Percentiles rank a stretch among this genome's conserved stretches.
Evolutionary conservation across 1,140 invertebrate species (phyloP).

Genomic region (Drepana arcuata): DNA sequence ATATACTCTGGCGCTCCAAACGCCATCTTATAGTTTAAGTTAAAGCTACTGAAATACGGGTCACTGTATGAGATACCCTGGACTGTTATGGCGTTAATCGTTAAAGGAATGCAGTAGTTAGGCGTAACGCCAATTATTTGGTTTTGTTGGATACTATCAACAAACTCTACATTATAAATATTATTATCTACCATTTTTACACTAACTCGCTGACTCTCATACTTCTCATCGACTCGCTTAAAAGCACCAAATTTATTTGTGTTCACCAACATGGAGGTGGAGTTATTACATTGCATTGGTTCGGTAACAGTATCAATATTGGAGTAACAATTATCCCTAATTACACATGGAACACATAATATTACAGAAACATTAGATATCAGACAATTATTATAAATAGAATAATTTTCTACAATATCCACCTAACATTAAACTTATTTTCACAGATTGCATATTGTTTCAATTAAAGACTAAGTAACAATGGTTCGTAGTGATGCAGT

Average conservation of each 20-base stretch:
- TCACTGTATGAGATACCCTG: constrained; percentile 75
- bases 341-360: constrained; percentile 73
- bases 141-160: constrained; percentile 73
- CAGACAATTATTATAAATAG: constrained; percentile 77
- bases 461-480: constrained; percentile 73
- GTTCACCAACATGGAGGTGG: constrained; percentile 70
- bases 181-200: constrained; percentile 73
- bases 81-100: constrained; percentile 73
- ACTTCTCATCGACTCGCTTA: constrained; percentile 68
- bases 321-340: constrained; percentile 72
- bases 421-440: constrained; percentile 72
- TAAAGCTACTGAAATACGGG: constrained; percentile 75
- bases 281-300: constrained; percentile 76
- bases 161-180: constrained; percentile 72
- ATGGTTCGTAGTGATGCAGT: constrained; percentile 72
- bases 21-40: constrained; percentile 73
- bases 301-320: constrained; percentile 75
- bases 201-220: constrained; percentile 71
- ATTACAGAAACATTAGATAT: constrained; percentile 76
- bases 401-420: constrained; percentile 72
- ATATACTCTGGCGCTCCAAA: constrained; percentile 64
- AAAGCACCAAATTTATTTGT: constrained; percentile 73
- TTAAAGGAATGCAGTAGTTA: constrained; percentile 77
- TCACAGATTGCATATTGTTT: constrained; percentile 79
- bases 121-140: constrained; percentile 74